Evolutionary conservation across 2,888 invertebrate genomes (phyloP), one percentile per base, ranked within the genome.

Genomic region (Machimus rusticus): DNA sequence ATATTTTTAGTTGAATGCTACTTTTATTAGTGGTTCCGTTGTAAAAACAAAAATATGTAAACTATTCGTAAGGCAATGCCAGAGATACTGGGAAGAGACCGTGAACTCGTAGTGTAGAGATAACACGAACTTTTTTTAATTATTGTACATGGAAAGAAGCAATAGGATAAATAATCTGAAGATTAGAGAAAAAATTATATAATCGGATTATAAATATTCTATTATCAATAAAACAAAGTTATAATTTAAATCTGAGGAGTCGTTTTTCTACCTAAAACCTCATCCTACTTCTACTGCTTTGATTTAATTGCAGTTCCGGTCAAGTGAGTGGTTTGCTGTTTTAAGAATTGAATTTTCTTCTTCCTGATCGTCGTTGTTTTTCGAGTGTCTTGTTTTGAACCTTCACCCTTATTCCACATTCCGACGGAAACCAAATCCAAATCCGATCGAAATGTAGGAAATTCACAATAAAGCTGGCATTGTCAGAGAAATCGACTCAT

Each of bases 211-310:
- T 37, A 57, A 66, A 82, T 82, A 82, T 82, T 82, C 82, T 82
- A 82, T 82, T 82, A 82, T n/a, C 37, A 82, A 82, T 82, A 82
- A 82, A 82, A 82, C 82, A 82, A 82, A 82, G 57, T 82, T 82
- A 82, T 82, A 66, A 82, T 82, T 57, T 57, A 82, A 66, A 28
- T 12, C 28, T 12, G 66, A 66, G 5, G 14, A 4, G 66, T 28
- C 23, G 16, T 51, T 51, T n/a, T 51, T 51, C 6, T 51, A 51
- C 51, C 8, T 19, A 8, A 51, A 14, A 46, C 43, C 43, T 46
- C 16, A 51, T 51, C 51, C 51, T 6, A 51, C 6, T 39, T 39
- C 39, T 12, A 39, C 1, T 39, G 9, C 39, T 39, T 9, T 39
- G 12, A 39, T 12, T 39, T 28, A 28, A 28, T 28, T 34, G 6